phyloP scores from a whole-genome alignment of 2,797 vertebrate species.

The Rhinatrema bivittatum region DNA sequence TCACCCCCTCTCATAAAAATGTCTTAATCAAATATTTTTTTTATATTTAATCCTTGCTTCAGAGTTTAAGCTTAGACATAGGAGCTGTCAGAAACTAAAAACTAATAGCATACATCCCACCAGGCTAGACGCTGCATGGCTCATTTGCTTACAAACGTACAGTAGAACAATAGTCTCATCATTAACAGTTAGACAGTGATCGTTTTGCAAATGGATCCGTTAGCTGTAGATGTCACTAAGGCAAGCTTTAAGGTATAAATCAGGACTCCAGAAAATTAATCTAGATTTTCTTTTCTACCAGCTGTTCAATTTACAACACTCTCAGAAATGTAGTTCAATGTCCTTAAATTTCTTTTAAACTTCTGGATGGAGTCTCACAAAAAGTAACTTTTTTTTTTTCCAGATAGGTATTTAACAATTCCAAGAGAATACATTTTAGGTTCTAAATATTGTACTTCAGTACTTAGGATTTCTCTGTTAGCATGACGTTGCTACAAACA shows the following conservation, averaged over 20 bases:
- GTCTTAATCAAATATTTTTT: too few species aligned
- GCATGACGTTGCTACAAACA: too few species aligned
- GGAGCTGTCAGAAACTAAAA: neutral
- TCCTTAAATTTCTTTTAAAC: slow-evolving; percentile 40
- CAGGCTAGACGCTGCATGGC: slow-evolving; percentile 3
- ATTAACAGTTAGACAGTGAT: slow-evolving; percentile 48
- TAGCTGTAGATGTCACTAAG: slow-evolving; percentile 49
- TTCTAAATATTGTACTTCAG: slow-evolving; percentile 49
- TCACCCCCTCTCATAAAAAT: too few species aligned
- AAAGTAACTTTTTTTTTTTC: slow-evolving; percentile 29
- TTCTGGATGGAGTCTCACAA: slow-evolving; percentile 27
- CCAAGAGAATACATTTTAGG: slow-evolving; percentile 40
- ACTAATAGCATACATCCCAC: slow-evolving; percentile 19
- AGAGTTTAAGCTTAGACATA: too few species aligned
- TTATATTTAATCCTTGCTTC: too few species aligned
- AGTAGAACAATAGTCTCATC: slow-evolving; percentile 12
- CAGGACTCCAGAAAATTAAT: slow-evolving; percentile 30
- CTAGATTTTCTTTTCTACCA: slow-evolving; percentile 31
- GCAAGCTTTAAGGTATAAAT: slow-evolving; percentile 38
- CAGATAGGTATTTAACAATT: slow-evolving; percentile 49
- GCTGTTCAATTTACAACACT: slow-evolving; percentile 35
- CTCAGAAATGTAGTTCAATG: slow-evolving; percentile 36
- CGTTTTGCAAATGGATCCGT: slow-evolving; percentile 42
- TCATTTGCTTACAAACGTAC: slow-evolving; percentile 28
- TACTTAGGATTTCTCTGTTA: slow-evolving; percentile 44